These are phyloP conservation scores for Alosa alosa DNA, from an alignment of 2,113 vertebrate species.

Conservation along the genomic window DNA sequence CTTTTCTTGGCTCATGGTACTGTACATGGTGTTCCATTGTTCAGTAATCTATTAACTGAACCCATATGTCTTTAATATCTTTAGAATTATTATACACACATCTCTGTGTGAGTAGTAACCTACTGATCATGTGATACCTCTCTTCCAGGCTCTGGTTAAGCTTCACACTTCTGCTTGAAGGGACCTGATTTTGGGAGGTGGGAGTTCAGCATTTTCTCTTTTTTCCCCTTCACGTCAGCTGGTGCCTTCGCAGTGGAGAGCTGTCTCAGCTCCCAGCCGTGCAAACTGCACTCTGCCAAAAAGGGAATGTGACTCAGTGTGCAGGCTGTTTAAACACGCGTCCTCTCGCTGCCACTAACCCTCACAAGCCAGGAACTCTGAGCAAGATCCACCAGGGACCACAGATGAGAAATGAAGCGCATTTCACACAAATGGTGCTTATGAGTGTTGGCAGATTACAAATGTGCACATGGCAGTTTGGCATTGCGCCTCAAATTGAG, in stretches of 20 bases:
- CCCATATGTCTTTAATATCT: no score
- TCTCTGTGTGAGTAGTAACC: background rate
- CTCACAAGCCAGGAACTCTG: background rate
- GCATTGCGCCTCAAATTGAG: background rate
- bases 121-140: background rate
- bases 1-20: background rate
- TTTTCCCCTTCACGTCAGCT: background rate
- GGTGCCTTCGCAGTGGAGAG: slow-evolving; percentile 2
- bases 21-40: no score
- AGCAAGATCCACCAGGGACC: background rate
- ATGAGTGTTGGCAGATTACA: slow-evolving; percentile 16
- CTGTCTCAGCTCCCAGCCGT: background rate
- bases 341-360: slow-evolving; percentile 9
- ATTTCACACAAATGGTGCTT: slow-evolving; percentile 1
- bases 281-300: background rate
- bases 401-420: background rate
- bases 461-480: slow-evolving; percentile 17
- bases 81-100: background rate
- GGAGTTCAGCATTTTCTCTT: background rate
- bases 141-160: no score
- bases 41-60: no score
- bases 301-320: slow-evolving; percentile 1
- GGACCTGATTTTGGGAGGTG: background rate
- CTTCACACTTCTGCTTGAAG: background rate
- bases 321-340: slow-evolving; percentile 1